Evolutionary conservation across 37 sponge, comb jelly and placozoan genomes (phyloP), one percentile per base, ranked within the genome.

Genomic region (Geodia barretti): DNA sequence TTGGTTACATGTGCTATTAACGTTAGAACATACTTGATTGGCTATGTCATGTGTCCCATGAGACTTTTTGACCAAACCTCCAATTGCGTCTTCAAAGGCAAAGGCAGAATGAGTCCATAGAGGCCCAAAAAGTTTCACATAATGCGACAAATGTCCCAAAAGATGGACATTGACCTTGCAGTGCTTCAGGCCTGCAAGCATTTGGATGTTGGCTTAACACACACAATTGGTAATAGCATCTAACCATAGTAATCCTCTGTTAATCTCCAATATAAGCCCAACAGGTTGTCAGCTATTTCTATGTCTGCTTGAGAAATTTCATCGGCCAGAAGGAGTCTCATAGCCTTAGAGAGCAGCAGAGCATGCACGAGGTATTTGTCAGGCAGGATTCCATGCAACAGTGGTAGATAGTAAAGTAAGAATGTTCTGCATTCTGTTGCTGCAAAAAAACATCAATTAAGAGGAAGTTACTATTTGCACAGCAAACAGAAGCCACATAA

Each of bases 91-190:
- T 41, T 84, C 85, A 32, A 70, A 77, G 28, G 54, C 59, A 84
- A 84, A 77, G 29, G 85, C 61, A 24, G 85, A 84, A 39, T 84
- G 78, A 11, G 85, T 69, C 85, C 85, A 84, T 1, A 75, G 63
- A 24, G 84, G 77, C 11, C 76, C 70, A 70, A 65, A 83, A n/a
- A 84, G 70, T 23, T 77, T 39, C 47, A 84, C 84, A 84, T 70
- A 84, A 38, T 76, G 65, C 28, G 77, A 0, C 0, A 84, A 24
- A 42, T 84, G 84, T 43, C 30, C 54, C 60, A 84, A 59, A 34
- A 67, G 62, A 42, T 84, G 84, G 23, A 66, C 77, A 75, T 75
- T 84, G 54, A 42, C 20, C 21, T 75, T 84, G 63, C 84, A 84
- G 30, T 47, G 14, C 14, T 47, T 47, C 7, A 47, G 54, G 54